Evolutionary conservation across 2,888 invertebrate genomes (phyloP).

Genomic region (Drosophila formosana): DNA sequence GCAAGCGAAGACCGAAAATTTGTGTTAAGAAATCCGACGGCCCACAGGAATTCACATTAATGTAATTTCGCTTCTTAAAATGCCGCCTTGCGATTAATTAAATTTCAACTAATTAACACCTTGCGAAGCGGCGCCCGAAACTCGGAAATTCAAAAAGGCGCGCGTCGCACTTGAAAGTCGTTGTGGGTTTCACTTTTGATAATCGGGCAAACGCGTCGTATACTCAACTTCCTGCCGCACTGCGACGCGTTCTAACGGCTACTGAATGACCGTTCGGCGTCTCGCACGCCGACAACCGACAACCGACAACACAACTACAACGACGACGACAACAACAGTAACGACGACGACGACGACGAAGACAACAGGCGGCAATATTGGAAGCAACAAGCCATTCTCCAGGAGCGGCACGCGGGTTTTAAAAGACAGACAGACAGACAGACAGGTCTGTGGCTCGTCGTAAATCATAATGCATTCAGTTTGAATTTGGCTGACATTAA

Average conservation of each 20-base stretch:
- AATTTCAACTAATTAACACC: slow-evolving; percentile 71
- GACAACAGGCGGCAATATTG: slow-evolving; percentile 48
- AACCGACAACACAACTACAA: not conserved
- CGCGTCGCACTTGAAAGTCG: slow-evolving; percentile 34
- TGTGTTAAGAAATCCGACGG: slow-evolving; percentile 24
- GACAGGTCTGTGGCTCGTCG: not conserved
- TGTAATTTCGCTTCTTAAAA: slow-evolving; percentile 41
- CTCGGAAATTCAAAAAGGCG: slow-evolving; percentile 36
- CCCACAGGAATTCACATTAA: slow-evolving; percentile 30
- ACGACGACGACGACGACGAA: slow-evolving; percentile 41
- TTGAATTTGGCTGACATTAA: slow-evolving; percentile 26
- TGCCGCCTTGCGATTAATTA: slow-evolving; percentile 52
- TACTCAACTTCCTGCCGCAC: slow-evolving; percentile 80
- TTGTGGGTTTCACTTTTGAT: slow-evolving; percentile 13
- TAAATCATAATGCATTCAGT: slow-evolving; percentile 15
- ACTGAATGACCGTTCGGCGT: slow-evolving; percentile 70
- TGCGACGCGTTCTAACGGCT: slow-evolving; percentile 78
- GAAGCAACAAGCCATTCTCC: slow-evolving; percentile 73
- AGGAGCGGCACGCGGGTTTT: slow-evolving; percentile 52
- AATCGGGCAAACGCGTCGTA: slow-evolving; percentile 62
- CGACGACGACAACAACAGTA: slow-evolving; percentile 20
- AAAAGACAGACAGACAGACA: not conserved
- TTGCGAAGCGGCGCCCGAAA: slow-evolving; percentile 29
- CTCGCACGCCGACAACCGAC: slow-evolving; percentile 51
- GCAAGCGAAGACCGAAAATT: not conserved